Evolutionary conservation across 2,888 invertebrate genomes (phyloP).

Genomic region (Drosophila infuscata): DNA sequence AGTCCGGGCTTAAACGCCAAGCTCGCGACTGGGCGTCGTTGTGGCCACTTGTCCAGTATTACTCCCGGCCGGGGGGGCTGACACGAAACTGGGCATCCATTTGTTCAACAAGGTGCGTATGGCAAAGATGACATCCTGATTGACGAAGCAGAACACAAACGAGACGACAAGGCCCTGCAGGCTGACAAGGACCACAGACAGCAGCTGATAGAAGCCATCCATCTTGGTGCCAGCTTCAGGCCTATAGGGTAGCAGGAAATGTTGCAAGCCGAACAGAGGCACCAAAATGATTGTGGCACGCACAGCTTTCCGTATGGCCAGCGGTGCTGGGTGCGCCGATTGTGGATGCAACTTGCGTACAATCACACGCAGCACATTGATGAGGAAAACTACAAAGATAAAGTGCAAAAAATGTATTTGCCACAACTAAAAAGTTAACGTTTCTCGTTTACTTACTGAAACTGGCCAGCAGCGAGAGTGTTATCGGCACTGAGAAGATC

Average conservation of each 20-base stretch:
- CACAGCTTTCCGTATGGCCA: slow-evolving; percentile 88
- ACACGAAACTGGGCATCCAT: slow-evolving; percentile 79
- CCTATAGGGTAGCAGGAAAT: slow-evolving; percentile 89
- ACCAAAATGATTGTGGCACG: slow-evolving; percentile 91
- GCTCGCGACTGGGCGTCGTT: slow-evolving; percentile 84
- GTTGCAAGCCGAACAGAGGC: slow-evolving; percentile 91
- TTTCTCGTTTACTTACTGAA: slow-evolving; percentile 85
- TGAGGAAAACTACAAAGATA: slow-evolving; percentile 86
- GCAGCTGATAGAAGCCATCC: slow-evolving; percentile 88
- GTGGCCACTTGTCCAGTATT: slow-evolving; percentile 84
- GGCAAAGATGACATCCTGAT: slow-evolving; percentile 89
- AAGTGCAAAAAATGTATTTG: not conserved
- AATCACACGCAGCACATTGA: slow-evolving; percentile 89
- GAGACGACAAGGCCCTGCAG: slow-evolving; percentile 91
- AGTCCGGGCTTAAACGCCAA: slow-evolving; percentile 81
- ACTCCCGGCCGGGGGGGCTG: slow-evolving; percentile 82
- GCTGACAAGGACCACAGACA: slow-evolving; percentile 89
- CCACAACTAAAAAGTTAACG: not conserved
- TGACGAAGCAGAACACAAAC: slow-evolving; percentile 90
- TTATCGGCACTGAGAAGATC: slow-evolving; percentile 88
- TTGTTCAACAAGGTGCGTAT: slow-evolving; percentile 85
- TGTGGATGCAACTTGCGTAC: slow-evolving; percentile 88
- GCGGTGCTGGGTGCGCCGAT: slow-evolving; percentile 87
- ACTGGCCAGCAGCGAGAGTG: slow-evolving; percentile 87
- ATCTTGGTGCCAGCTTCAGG: slow-evolving; percentile 87